These are phyloP conservation scores for Deroplatys truncata DNA, from an alignment of 2,888 invertebrate genomes.

Conservation along the genomic window DNA sequence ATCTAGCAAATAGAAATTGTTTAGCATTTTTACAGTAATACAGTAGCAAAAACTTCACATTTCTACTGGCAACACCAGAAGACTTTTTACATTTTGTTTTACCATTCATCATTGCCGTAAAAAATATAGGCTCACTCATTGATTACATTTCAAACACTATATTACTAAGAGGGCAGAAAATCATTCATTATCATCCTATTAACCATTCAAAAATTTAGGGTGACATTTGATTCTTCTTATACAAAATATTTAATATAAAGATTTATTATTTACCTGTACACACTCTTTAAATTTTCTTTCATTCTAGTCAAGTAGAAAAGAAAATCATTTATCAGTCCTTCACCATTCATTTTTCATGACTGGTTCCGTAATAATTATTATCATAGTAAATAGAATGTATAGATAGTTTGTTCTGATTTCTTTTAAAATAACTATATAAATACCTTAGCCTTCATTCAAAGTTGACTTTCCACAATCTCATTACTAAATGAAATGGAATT, in stretches of 20 bases:
- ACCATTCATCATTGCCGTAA: conserved; percentile 11
- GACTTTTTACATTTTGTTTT: not conserved
- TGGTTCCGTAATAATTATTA: not conserved
- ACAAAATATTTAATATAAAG: conserved; percentile 6
- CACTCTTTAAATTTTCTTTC: not conserved
- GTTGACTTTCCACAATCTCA: not conserved
- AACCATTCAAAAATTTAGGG: not conserved
- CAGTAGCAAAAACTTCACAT: conserved; percentile 21
- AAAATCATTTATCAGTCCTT: not conserved
- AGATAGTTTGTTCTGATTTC: not conserved
- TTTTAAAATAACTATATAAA: not conserved
- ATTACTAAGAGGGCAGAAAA: not conserved
- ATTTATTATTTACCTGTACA: not conserved
- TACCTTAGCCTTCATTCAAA: not conserved
- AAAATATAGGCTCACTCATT: conserved; percentile 21
- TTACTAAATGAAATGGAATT: not conserved
- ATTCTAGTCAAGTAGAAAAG: not conserved
- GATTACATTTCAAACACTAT: not conserved
- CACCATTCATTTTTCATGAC: not conserved
- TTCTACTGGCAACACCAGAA: conserved; percentile 1
- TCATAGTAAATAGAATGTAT: not conserved
- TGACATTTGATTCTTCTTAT: not conserved
- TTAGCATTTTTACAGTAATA: conserved; percentile 16
- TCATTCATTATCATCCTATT: not conserved
- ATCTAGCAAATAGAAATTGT: conserved; percentile 23